These are phyloP conservation scores for Clarias laeviceps DNA, from an alignment of 2,797 vertebrate genomes.

Conservation along the genomic window DNA sequence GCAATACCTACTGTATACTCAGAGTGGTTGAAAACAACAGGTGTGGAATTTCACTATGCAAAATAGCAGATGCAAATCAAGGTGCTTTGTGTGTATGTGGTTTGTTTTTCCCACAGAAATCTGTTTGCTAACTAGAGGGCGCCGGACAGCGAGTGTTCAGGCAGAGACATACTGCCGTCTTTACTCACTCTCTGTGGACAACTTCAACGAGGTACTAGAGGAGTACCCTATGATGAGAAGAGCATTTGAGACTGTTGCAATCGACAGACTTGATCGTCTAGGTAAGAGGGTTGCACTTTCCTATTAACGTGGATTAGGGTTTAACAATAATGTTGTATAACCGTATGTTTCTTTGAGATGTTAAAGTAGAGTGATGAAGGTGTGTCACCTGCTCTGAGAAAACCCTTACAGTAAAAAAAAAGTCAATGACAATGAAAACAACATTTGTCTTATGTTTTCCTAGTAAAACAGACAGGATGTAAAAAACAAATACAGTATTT, in stretches of 20 bases:
- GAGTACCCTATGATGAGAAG: conserved; percentile 96
- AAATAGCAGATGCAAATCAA: conserved; percentile 20
- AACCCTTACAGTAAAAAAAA: neutral
- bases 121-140: conserved; percentile 88
- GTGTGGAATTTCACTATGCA: conserved; percentile 12
- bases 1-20: neutral
- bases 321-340: neutral
- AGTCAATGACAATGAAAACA: neutral
- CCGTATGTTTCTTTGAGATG: neutral
- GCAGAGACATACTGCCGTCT: conserved; percentile 91
- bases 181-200: conserved; percentile 89
- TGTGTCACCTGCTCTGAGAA: neutral
- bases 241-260: conserved; percentile 92
- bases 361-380: neutral
- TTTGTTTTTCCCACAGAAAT: conserved; percentile 75
- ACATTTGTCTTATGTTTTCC: neutral
- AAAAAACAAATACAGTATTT: neutral
- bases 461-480: neutral
- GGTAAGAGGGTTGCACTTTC: conserved; percentile 68
- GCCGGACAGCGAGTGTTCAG: conserved; percentile 87
- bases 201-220: conserved; percentile 94
- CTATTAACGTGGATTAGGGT: neutral
- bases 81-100: conserved; percentile 1
- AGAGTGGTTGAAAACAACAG: neutral
- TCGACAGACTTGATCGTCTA: conserved; percentile 90